Evolutionary conservation across 2,113 vertebrate species (phyloP).

Genomic region (Syngnathus floridae): DNA sequence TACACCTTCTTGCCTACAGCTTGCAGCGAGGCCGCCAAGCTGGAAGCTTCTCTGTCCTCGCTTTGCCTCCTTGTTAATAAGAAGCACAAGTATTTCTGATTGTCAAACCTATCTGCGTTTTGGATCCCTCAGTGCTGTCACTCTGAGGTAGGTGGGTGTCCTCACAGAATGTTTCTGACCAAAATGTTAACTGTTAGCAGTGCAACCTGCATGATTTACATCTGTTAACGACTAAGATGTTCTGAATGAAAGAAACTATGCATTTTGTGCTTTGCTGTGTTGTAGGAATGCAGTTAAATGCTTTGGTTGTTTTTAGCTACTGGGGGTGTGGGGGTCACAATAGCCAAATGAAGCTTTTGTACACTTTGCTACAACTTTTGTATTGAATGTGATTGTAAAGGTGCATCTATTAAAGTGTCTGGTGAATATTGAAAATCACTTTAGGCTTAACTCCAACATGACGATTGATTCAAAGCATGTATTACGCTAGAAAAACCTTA

Average conservation of each 20-base stretch:
- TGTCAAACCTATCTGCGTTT: neutral
- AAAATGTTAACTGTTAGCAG: neutral
- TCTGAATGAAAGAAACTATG: neutral
- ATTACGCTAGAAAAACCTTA: no score
- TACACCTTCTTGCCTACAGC: constrained; percentile 84
- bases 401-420: neutral
- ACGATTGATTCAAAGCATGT: no score
- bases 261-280: neutral
- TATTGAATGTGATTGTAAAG: neutral
- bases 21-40: constrained; percentile 81
- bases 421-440: no score
- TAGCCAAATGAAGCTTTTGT: neutral
- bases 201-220: neutral
- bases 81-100: constrained; percentile 66
- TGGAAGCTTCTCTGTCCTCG: constrained; percentile 79
- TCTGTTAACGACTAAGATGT: neutral
- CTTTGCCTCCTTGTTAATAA: constrained; percentile 85
- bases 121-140: neutral
- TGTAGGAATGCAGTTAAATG: neutral
- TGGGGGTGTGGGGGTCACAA: neutral
- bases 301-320: neutral
- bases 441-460: no score
- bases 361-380: neutral
- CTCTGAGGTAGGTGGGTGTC: neutral
- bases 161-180: neutral